Evolutionary conservation across 1,140 invertebrate species (phyloP), one percentile per base, ranked within the genome.

Genomic region (Trinorchestia longiramus): DNA sequence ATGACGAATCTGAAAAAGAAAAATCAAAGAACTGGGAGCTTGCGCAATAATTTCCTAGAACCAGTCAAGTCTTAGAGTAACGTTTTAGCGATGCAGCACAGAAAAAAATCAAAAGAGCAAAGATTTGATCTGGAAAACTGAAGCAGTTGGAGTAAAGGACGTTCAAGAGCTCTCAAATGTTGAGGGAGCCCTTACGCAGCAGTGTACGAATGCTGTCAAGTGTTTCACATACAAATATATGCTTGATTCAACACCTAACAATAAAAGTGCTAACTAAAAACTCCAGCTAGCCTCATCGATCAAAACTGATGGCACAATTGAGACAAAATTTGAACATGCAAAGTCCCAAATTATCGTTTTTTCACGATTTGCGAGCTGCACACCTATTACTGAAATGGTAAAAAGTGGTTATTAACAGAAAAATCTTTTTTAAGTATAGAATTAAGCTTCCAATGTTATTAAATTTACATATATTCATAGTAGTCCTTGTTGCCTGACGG

Each of bases 1-100:
- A 96, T 96, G 17, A 96, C 95, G 95, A 96, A 96, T 90, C 96
- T 96, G 96, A 53, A 96, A 95, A 96, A 95, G 45, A 47, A 41
- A 41, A 77, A 77, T 23, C 62, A 36, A 77, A 28, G 62, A 77
- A 15, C 36, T 77, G 36, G 19, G 19, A 53, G 6, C 47, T 53
- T 53, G 62, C 62, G 36, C 8, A 77, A 36, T 77, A 77, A 77
- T 77, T 36, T 6, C 36, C 15, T 19, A 77, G 62, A 77, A 77
- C 36, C 11, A 23, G 15, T 11, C 36, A 23, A 3, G 15, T 77
- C 62, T 19, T 53, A 6, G 19, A 53, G 47, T 8, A 77, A 77
- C 28, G 28, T 23, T 77, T 28, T 36, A 3, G 62, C 62, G 36
- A 77, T 3, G 28, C 62, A 77, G 11, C 28, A 77, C 11, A 77